Conservation (phyloP, 2,888 invertebrate species). For the Fragum fragum region DNA sequence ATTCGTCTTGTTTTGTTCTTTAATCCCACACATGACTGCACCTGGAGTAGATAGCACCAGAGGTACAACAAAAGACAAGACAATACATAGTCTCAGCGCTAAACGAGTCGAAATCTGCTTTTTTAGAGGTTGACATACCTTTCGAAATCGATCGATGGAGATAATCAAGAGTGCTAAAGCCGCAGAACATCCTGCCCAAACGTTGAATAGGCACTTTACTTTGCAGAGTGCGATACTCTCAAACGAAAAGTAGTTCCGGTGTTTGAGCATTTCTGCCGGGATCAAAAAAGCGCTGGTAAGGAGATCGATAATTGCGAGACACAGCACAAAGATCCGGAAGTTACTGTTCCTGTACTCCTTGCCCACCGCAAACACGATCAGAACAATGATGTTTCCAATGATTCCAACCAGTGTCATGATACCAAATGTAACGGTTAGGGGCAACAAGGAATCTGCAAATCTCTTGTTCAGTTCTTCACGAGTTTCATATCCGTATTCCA, state of each 20-base stretch:
- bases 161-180: constrained; percentile 55
- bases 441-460: constrained; percentile 56
- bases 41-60: constrained; percentile 56
- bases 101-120: constrained; percentile 53
- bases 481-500: constrained; percentile 35
- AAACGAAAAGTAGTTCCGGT: constrained; percentile 61
- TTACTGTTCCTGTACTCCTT: constrained; percentile 61
- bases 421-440: constrained; percentile 57
- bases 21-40: constrained; percentile 64
- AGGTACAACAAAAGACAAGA: constrained; percentile 52
- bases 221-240: constrained; percentile 59
- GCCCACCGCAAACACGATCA: constrained; percentile 57
- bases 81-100: constrained; percentile 53
- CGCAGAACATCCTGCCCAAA: constrained; percentile 61
- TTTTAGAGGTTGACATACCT: constrained; percentile 59
- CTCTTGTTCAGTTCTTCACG: constrained; percentile 50
- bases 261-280: constrained; percentile 63
- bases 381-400: constrained; percentile 57
- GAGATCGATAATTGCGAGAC: constrained; percentile 60
- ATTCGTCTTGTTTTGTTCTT: constrained; percentile 51
- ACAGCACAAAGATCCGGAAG: constrained; percentile 61
- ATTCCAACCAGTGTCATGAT: constrained; percentile 54
- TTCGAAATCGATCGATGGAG: constrained; percentile 56
- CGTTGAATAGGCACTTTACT: constrained; percentile 62
- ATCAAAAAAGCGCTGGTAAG: constrained; percentile 57